phyloP scores from a whole-genome alignment of 2,888 invertebrate genomes.

The Pachliopta kotzebuea region DNA sequence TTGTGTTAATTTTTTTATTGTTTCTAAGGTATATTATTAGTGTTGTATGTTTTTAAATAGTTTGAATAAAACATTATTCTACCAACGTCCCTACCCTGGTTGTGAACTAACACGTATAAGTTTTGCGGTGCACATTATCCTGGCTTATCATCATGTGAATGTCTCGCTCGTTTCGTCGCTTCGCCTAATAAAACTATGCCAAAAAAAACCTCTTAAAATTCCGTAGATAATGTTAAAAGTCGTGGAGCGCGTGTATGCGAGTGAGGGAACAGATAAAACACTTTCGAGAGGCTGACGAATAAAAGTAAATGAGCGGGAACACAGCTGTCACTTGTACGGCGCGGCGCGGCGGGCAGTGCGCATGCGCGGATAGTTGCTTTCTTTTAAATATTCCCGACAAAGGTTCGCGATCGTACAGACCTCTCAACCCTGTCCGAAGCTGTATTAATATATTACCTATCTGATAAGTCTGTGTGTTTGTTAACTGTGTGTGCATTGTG shows the following conservation, averaged over 20 bases:
- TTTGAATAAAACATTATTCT: too few relatives aligned
- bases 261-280: slow-evolving; percentile 27
- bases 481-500: slow-evolving; percentile 11
- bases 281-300: slow-evolving; percentile 42
- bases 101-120: too few relatives aligned
- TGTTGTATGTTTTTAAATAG: too few relatives aligned
- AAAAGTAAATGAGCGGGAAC: slow-evolving; percentile 47
- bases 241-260: slow-evolving; percentile 20
- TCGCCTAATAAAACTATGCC: too few relatives aligned
- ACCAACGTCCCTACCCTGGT: too few relatives aligned
- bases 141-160: too few relatives aligned
- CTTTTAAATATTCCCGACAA: slow-evolving; percentile 20
- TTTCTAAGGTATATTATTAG: too few relatives aligned
- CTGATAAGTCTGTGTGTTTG: slow-evolving; percentile 8
- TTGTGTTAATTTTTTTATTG: too few relatives aligned
- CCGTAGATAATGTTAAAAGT: slow-evolving; percentile 10
- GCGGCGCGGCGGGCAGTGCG: slow-evolving; percentile 33
- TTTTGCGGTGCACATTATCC: too few relatives aligned
- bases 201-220: background rate
- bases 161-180: too few relatives aligned
- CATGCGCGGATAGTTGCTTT: slow-evolving; percentile 32
- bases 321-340: slow-evolving; percentile 40
- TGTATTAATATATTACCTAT: slow-evolving; percentile 3
- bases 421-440: slow-evolving; percentile 15
- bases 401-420: slow-evolving; percentile 11